Evolutionary conservation across 2,797 vertebrate genomes (phyloP).

Genomic region (Rhynchotus rufescens): DNA sequence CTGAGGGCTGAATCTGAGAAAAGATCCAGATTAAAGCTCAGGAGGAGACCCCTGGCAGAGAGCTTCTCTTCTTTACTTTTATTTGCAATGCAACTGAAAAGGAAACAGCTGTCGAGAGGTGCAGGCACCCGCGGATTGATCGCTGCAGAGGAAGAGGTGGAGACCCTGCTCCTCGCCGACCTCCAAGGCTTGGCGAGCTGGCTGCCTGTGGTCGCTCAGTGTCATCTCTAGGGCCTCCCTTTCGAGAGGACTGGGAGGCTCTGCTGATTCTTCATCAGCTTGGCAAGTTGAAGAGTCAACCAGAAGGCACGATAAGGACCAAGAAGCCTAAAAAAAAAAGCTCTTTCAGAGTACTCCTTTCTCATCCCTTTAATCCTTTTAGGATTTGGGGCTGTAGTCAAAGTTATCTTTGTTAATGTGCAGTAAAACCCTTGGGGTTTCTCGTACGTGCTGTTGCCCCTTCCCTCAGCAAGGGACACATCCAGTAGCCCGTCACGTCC

Average conservation of each 20-base stretch:
- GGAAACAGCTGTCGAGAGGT: slow-evolving; percentile 25
- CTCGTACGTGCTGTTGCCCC: not conserved
- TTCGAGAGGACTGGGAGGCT: not conserved
- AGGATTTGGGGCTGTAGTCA: not conserved
- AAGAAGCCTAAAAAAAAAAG: not conserved
- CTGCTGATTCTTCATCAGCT: not conserved
- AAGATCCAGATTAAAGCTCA: not conserved
- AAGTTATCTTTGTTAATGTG: not conserved
- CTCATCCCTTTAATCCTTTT: not conserved
- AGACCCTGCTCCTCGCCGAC: not conserved
- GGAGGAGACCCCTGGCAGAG: not conserved
- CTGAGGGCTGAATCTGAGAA: not conserved
- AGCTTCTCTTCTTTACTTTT: slow-evolving; percentile 20
- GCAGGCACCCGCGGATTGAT: slow-evolving; percentile 7
- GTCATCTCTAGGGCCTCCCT: not conserved
- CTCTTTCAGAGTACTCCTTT: not conserved
- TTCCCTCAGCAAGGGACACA: not conserved
- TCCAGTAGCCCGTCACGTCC: fast-evolving
- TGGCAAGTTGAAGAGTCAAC: not conserved
- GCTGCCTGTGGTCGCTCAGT: not conserved
- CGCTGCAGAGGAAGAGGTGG: slow-evolving; percentile 14
- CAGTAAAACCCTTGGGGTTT: not conserved
- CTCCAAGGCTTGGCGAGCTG: not conserved
- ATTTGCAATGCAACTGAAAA: slow-evolving; percentile 54
- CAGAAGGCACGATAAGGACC: not conserved